phyloP scores from a whole-genome alignment of 2,888 invertebrate species.

The Tenthredo distinguenda region DNA sequence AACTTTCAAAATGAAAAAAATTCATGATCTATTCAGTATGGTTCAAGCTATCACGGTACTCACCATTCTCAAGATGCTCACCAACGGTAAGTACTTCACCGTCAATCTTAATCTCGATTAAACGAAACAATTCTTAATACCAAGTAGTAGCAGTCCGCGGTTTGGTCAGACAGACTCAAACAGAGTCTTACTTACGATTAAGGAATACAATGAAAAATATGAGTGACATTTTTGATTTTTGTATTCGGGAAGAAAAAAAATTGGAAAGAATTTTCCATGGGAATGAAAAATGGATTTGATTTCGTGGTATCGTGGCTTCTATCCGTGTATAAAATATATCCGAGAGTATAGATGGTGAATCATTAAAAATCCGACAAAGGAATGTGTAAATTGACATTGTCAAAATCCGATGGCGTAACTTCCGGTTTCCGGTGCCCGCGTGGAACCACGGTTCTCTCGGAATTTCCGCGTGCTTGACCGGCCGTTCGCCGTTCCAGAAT shows the following conservation, averaged over 20 bases:
- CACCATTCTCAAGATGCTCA: slow-evolving; percentile 90
- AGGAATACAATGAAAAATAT: not conserved
- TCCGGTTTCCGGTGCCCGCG: slow-evolving; percentile 51
- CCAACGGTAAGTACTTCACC: slow-evolving; percentile 83
- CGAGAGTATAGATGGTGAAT: not conserved
- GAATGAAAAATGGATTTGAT: not conserved
- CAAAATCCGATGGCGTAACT: slow-evolving; percentile 52
- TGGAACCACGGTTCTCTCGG: slow-evolving; percentile 29
- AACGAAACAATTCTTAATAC: not conserved
- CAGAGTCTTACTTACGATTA: not conserved
- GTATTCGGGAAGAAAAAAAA: not conserved
- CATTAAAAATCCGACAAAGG: slow-evolving; percentile 43
- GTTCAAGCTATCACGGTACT: slow-evolving; percentile 93
- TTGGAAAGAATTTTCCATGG: not conserved
- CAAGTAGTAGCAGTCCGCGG: slow-evolving; percentile 46
- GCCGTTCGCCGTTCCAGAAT: not conserved
- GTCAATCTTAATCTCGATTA: not conserved
- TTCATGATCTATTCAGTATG: slow-evolving; percentile 83
- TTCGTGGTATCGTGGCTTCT: not conserved
- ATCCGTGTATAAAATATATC: not conserved
- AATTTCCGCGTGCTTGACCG: slow-evolving; percentile 41
- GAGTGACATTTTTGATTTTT: not conserved
- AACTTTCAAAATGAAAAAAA: slow-evolving; percentile 82
- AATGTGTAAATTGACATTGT: slow-evolving; percentile 48
- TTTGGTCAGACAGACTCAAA: not conserved